Conservation (phyloP, 2,113 vertebrate genomes). For the Corvus moneduloides region DNA sequence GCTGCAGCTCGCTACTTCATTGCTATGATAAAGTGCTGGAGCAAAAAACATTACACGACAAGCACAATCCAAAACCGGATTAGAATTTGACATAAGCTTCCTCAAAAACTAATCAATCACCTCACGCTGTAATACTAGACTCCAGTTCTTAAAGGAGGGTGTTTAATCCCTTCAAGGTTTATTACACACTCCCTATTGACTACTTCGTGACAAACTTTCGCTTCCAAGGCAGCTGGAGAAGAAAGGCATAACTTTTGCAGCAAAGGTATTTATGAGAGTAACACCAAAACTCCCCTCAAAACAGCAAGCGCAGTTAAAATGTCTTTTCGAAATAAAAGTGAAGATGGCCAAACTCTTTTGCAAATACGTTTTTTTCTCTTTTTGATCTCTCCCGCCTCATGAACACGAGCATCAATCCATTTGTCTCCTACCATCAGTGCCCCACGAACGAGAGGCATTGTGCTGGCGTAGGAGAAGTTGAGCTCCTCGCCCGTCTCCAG, state of each 20-base stretch:
- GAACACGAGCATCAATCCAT: accelerated
- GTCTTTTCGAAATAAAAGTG: not conserved
- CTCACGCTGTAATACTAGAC: slow-evolving; percentile 85
- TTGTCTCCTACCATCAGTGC: accelerated
- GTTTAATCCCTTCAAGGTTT: slow-evolving; percentile 88
- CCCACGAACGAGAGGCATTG: accelerated
- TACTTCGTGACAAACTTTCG: slow-evolving; percentile 30
- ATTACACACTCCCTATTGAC: slow-evolving; percentile 75
- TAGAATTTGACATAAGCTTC: slow-evolving; percentile 94
- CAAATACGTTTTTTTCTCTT: accelerated
- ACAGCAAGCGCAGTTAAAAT: not conserved
- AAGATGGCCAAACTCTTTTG: not conserved
- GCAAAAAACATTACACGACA: slow-evolving; percentile 89
- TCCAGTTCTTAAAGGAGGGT: slow-evolving; percentile 82
- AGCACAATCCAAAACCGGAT: slow-evolving; percentile 92
- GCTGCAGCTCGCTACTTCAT: slow-evolving; percentile 90
- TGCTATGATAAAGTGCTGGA: slow-evolving; percentile 89
- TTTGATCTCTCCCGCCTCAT: not conserved
- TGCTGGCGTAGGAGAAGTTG: not conserved
- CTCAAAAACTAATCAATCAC: slow-evolving; percentile 96
- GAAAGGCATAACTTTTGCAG: slow-evolving; percentile 48
- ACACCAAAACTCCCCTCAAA: not conserved
- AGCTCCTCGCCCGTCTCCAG: not conserved
- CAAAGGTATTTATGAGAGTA: not conserved
- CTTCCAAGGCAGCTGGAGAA: not conserved